Evolutionary conservation across 35 echinoderm and acorn worm genomes (phyloP).

Genomic region (Apostichopus japonicus): DNA sequence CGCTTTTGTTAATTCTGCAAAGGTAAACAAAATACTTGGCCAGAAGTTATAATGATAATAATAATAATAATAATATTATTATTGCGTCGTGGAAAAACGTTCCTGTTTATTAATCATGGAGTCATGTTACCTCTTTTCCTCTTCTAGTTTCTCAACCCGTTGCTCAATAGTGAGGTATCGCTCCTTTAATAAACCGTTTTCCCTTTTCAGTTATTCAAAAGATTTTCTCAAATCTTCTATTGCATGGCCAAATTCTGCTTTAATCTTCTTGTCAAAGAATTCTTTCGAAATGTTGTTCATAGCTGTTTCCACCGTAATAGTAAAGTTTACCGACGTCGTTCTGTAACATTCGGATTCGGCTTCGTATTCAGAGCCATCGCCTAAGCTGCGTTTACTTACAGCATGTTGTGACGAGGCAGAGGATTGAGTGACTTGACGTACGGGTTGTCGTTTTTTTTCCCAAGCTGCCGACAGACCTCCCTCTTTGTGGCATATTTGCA

Average conservation of each 20-base stretch:
- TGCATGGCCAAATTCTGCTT: background rate
- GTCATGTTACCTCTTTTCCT: background rate
- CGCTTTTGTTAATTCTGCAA: too few species aligned
- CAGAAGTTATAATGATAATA: too few species aligned
- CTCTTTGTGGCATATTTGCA: too few species aligned
- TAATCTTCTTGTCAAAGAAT: background rate
- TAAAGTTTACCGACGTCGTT: background rate
- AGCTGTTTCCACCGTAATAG: background rate
- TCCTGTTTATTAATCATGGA: background rate
- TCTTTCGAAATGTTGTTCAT: conserved; percentile 17
- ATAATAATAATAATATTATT: background rate
- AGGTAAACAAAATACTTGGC: too few species aligned
- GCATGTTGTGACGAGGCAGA: background rate
- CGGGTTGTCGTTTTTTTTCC: conserved; percentile 1
- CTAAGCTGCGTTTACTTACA: conserved; percentile 20
- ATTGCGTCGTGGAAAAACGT: conserved; percentile 15
- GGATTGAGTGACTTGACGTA: background rate
- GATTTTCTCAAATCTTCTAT: conserved; percentile 37
- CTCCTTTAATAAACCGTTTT: background rate
- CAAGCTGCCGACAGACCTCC: too few species aligned
- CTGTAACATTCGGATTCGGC: too few species aligned
- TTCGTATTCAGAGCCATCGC: too few species aligned
- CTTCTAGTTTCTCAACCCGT: conserved; percentile 22
- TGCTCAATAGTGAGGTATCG: too few species aligned
- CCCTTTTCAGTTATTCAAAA: background rate